Evolutionary conservation across 92 coral and sea anemone species (phyloP).

Genomic region (Ricordea florida): DNA sequence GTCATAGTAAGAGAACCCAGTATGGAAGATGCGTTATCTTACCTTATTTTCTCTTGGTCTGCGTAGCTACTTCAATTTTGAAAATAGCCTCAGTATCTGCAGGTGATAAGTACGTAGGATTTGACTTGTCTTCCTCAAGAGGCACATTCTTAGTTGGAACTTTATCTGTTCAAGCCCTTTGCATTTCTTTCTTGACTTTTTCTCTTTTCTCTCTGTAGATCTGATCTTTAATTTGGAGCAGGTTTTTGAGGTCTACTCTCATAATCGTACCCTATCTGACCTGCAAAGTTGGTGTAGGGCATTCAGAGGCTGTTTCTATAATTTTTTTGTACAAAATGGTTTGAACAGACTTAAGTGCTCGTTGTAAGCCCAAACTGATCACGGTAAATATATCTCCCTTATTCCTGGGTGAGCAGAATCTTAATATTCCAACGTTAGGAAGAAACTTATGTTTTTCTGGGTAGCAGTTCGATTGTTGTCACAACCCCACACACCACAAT

Average conservation of each 20-base stretch:
- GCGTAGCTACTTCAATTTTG: too few relatives aligned
- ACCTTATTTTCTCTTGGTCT: too few relatives aligned
- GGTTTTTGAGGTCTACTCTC: conserved; percentile 16
- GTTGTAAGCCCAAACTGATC: conserved; percentile 20
- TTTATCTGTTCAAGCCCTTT: background rate
- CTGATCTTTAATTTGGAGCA: conserved; percentile 12
- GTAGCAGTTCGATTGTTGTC: conserved; percentile 39
- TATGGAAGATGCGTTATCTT: too few relatives aligned
- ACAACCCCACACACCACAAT: conserved; percentile 47
- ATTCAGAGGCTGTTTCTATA: background rate
- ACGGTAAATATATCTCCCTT: conserved; percentile 1
- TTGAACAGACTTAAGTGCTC: conserved; percentile 28
- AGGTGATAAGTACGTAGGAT: too few relatives aligned
- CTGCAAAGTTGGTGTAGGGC: conserved; percentile 36
- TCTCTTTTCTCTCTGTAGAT: background rate
- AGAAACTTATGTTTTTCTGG: conserved; percentile 32
- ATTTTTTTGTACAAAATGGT: conserved; percentile 35
- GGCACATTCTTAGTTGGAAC: too few relatives aligned
- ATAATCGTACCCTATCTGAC: conserved; percentile 49
- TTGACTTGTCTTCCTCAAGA: too few relatives aligned
- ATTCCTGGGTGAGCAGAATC: conserved; percentile 25
- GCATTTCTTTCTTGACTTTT: background rate
- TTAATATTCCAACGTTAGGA: conserved; percentile 34
- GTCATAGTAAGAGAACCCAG: too few relatives aligned
- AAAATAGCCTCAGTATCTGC: too few relatives aligned